A percentile compares a stretch with the other conserved stretches of the same genome.
phyloP scores from a whole-genome alignment of 2,797 vertebrate genomes.

The Pangasius macronema region DNA sequence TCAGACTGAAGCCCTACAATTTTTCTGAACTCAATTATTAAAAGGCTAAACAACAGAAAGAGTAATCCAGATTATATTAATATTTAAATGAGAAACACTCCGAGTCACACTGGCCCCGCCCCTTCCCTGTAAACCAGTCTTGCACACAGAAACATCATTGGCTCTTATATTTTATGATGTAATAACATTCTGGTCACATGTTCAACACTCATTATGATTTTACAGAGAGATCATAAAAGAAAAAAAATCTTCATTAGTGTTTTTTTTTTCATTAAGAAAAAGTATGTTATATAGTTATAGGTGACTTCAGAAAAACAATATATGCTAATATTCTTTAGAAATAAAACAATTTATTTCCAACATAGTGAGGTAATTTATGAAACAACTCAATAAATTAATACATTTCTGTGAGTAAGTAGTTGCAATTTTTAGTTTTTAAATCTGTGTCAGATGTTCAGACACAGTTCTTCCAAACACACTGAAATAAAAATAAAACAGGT shows the following conservation, averaged over 20 bases:
- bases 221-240: not conserved
- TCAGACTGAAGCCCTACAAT: not conserved
- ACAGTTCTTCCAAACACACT: not conserved
- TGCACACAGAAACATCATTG: not conserved
- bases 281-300: not conserved
- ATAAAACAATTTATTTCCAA: not conserved
- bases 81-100: slow-evolving; percentile 7
- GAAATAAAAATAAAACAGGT: not conserved
- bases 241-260: not conserved
- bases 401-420: not conserved
- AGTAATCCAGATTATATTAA: not conserved
- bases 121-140: not conserved
- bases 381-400: not conserved
- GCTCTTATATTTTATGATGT: not conserved
- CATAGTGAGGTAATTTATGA: not conserved
- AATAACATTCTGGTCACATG: not conserved
- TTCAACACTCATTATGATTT: not conserved
- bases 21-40: not conserved
- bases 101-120: not conserved
- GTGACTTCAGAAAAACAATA: not conserved
- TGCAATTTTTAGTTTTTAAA: not conserved
- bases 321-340: not conserved
- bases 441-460: not conserved
- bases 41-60: not conserved
- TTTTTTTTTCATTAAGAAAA: not conserved